A percentile compares a stretch with the other conserved stretches of the same genome.
phyloP scores from a whole-genome alignment of 2,888 invertebrate species.

The Boloria euphrosyne region DNA sequence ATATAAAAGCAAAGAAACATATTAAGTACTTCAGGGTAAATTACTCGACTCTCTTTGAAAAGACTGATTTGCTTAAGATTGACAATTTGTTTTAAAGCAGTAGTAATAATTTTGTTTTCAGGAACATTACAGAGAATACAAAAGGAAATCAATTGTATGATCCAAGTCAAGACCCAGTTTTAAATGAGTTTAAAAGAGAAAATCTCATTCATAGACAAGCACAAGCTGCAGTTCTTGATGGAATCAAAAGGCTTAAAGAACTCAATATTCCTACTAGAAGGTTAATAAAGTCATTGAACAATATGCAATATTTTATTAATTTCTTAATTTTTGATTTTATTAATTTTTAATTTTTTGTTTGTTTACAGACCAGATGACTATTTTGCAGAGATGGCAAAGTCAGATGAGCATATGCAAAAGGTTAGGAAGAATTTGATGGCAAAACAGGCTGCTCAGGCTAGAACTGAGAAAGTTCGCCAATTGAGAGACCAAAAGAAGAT shows the following conservation, averaged over 20 bases:
- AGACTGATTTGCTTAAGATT: no score
- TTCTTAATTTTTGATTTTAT: not conserved
- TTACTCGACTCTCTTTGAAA: no score
- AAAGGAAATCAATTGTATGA: slow-evolving; percentile 85
- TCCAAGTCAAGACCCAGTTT: slow-evolving; percentile 88
- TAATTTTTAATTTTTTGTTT: not conserved
- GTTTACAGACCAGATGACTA: slow-evolving; percentile 92
- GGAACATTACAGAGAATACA: slow-evolving; percentile 83
- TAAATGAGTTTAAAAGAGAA: slow-evolving; percentile 96
- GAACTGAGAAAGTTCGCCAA: slow-evolving; percentile 94
- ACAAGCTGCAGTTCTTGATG: slow-evolving; percentile 92
- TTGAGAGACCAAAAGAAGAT: slow-evolving; percentile 95
- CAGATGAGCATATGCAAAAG: slow-evolving; percentile 98
- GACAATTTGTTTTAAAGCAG: no score
- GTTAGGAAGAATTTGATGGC: slow-evolving; percentile 91
- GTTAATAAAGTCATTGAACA: slow-evolving; percentile 45
- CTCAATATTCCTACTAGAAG: slow-evolving; percentile 89
- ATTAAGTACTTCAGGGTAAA: no score
- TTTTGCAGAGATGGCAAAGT: slow-evolving; percentile 99
- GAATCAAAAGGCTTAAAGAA: slow-evolving; percentile 88
- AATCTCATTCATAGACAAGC: slow-evolving; percentile 93
- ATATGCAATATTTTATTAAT: no score
- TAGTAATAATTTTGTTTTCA: slow-evolving; percentile 41
- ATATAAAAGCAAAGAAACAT: no score
- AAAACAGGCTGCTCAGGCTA: slow-evolving; percentile 92